Evolutionary conservation across 2,797 vertebrate species (phyloP).

Genomic region (Spatula versicolor): DNA sequence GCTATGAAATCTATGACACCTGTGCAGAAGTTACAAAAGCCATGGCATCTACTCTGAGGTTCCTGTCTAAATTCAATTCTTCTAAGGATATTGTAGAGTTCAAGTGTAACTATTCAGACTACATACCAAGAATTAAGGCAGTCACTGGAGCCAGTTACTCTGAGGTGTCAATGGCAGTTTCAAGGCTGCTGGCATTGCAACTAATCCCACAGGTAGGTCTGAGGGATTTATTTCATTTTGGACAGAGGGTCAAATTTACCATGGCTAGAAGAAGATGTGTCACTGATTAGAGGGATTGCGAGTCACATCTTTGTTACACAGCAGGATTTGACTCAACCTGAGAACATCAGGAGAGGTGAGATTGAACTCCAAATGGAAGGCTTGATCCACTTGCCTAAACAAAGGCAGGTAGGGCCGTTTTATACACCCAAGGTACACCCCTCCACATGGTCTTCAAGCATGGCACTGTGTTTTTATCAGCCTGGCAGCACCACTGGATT

Average conservation of each 20-base stretch:
- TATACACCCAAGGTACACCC: rapidly evolving
- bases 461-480: not conserved
- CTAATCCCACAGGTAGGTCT: constrained; percentile 86
- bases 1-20: constrained; percentile 86
- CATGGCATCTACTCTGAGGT: constrained; percentile 78
- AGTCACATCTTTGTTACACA: not conserved
- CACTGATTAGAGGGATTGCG: not conserved
- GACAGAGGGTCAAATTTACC: not conserved
- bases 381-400: not conserved
- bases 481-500: not conserved
- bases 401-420: not conserved
- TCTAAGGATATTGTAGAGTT: constrained; percentile 66
- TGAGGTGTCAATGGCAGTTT: constrained; percentile 85
- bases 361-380: not conserved
- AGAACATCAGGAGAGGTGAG: rapidly evolving
- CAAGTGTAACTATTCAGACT: constrained; percentile 76
- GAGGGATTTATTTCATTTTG: not conserved
- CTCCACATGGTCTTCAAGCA: not conserved
- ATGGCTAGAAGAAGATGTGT: not conserved
- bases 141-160: constrained; percentile 84
- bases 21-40: constrained; percentile 87
- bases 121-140: constrained; percentile 76
- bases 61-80: constrained; percentile 76
- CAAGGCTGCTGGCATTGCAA: constrained; percentile 84
- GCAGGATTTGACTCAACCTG: not conserved